Percentiles rank a stretch among this genome's conserved stretches.
Conservation (phyloP, 2,113 vertebrate genomes). For the Manacus vitellinus region DNA sequence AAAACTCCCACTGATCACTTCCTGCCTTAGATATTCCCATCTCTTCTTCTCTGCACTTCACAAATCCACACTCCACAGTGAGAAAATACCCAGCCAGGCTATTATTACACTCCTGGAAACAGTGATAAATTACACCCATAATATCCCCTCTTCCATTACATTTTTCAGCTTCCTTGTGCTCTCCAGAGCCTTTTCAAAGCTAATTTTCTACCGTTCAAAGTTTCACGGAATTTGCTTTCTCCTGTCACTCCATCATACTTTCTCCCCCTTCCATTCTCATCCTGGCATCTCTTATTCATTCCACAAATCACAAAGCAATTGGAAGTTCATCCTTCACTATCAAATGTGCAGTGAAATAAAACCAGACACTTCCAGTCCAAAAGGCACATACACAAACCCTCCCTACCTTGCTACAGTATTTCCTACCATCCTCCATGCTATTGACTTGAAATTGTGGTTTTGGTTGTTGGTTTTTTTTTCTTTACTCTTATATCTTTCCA, state of each 20-base stretch:
- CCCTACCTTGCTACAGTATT: fast-evolving
- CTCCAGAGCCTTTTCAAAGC: constrained; percentile 2
- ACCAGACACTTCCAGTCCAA: background rate
- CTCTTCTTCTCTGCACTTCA: background rate
- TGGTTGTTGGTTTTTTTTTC: background rate
- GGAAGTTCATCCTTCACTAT: background rate
- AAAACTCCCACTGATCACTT: background rate
- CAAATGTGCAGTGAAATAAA: background rate
- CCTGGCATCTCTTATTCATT: background rate
- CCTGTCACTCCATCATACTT: background rate
- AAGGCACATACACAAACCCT: background rate
- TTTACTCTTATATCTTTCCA: background rate
- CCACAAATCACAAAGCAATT: background rate
- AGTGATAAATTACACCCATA: background rate
- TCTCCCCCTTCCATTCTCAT: background rate
- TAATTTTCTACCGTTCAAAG: background rate
- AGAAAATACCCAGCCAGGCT: background rate
- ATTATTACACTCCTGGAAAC: background rate
- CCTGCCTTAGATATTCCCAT: background rate
- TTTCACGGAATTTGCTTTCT: background rate
- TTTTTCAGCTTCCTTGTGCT: background rate
- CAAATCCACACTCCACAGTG: background rate
- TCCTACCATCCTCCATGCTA: background rate
- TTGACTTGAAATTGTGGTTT: background rate
- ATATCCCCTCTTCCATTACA: background rate